Evolutionary conservation across 2,113 vertebrate species (phyloP).

Genomic region (Ceyx margarethae): DNA sequence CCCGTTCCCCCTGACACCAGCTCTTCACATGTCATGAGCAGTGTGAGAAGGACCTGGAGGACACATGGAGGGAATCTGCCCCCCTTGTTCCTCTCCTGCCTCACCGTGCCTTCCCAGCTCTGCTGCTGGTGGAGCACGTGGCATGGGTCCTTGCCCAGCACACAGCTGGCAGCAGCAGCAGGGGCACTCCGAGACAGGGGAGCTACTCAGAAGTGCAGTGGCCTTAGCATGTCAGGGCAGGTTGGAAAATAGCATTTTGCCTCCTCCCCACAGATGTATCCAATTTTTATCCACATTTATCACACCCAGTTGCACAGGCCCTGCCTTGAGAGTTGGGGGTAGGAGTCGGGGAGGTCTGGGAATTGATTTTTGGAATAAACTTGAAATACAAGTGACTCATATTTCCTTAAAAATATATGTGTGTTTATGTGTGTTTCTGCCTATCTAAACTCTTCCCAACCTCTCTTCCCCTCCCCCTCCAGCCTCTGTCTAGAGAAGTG

Average conservation of each 20-base stretch:
- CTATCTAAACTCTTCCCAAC: conserved; percentile 43
- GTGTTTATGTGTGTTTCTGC: conserved; percentile 39
- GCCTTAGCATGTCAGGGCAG: conserved; percentile 30
- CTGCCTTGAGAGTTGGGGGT: conserved; percentile 25
- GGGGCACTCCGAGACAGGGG: neutral
- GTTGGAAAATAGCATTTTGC: conserved; percentile 41
- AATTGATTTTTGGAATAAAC: conserved; percentile 59
- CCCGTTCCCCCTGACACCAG: neutral
- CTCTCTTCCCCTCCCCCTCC: conserved; percentile 17
- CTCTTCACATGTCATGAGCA: rapidly evolving
- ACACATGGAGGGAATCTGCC: neutral
- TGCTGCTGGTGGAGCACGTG: neutral
- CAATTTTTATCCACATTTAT: conserved; percentile 52
- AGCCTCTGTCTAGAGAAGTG: neutral
- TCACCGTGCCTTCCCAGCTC: neutral
- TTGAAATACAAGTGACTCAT: conserved; percentile 52
- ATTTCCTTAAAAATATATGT: conserved; percentile 60
- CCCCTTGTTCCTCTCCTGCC: rapidly evolving
- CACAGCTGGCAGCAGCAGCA: neutral
- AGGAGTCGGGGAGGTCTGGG: conserved; percentile 10
- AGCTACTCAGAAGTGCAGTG: neutral
- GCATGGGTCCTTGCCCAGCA: neutral
- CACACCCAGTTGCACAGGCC: conserved; percentile 47
- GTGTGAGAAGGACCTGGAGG: neutral
- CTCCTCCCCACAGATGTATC: conserved; percentile 60